Evolutionary conservation across 1,140 invertebrate species (phyloP).

Genomic region (Ganaspis sp.): DNA sequence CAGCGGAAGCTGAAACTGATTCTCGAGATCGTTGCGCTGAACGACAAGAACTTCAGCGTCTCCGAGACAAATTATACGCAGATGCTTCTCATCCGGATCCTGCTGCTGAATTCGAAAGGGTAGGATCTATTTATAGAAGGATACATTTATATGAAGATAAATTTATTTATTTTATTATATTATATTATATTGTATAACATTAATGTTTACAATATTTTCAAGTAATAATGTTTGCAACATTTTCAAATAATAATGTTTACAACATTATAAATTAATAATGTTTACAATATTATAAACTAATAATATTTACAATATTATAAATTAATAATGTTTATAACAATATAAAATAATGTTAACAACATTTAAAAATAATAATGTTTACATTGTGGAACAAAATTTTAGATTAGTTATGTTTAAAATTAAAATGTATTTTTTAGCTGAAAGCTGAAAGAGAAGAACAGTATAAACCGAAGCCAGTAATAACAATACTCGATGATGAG

Average conservation of each 20-base stretch:
- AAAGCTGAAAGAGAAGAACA: slow-evolving; percentile 88
- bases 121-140: slow-evolving; percentile 65
- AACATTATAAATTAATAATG: background rate
- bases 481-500: slow-evolving; percentile 77
- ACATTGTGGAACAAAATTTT: no score
- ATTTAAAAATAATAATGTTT: no score
- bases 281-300: background rate
- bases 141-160: no score
- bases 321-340: background rate
- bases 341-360: no score
- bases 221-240: background rate
- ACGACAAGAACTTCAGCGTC: slow-evolving; percentile 93
- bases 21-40: slow-evolving; percentile 92
- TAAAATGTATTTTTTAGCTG: slow-evolving; percentile 72
- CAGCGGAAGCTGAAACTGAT: slow-evolving; percentile 94
- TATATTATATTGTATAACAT: no score
- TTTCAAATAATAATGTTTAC: background rate
- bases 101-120: slow-evolving; percentile 87
- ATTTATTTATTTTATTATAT: no score
- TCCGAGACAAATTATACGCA: slow-evolving; percentile 88
- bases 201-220: no score
- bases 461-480: slow-evolving; percentile 87
- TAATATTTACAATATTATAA: background rate
- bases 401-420: no score
- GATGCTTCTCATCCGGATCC: slow-evolving; percentile 87